phyloP scores from a whole-genome alignment of 1,140 invertebrate species.

The Psix sp. region DNA sequence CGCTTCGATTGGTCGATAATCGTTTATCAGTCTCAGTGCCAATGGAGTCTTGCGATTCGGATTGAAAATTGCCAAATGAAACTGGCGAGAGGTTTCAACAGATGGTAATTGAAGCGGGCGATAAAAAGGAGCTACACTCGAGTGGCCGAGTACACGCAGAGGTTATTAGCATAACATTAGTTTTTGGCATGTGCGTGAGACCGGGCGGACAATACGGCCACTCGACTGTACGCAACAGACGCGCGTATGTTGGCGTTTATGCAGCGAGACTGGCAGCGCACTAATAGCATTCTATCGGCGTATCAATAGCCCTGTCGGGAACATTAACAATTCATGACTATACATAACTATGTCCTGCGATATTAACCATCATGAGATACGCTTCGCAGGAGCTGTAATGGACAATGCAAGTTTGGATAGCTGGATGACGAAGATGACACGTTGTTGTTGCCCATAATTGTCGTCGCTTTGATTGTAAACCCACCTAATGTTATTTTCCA shows the following conservation, averaged over 20 bases:
- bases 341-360: constrained; percentile 38
- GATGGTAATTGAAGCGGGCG: constrained; percentile 31
- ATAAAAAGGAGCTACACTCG: constrained; percentile 25
- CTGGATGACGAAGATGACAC: neutral
- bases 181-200: constrained; percentile 47
- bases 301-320: constrained; percentile 60
- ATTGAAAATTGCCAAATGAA: too few species aligned
- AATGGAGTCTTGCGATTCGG: too few species aligned
- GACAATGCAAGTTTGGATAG: constrained; percentile 19
- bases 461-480: constrained; percentile 7
- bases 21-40: too few species aligned
- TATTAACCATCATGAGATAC: constrained; percentile 47
- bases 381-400: constrained; percentile 25
- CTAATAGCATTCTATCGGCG: constrained; percentile 57
- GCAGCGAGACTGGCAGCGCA: constrained; percentile 35
- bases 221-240: constrained; percentile 15
- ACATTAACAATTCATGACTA: constrained; percentile 56
- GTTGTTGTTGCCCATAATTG: constrained; percentile 5
- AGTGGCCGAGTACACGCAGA: constrained; percentile 21
- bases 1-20: too few species aligned
- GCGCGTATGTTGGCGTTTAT: constrained; percentile 22
- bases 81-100: constrained; percentile 10
- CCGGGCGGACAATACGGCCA: constrained; percentile 26
- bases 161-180: constrained; percentile 55
- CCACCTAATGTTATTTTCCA: too few species aligned